Percentiles rank a stretch among this genome's conserved stretches.
Evolutionary conservation across 35 echinoderm and acorn worm genomes (phyloP).

Genomic region (Eucidaris tribuloides): DNA sequence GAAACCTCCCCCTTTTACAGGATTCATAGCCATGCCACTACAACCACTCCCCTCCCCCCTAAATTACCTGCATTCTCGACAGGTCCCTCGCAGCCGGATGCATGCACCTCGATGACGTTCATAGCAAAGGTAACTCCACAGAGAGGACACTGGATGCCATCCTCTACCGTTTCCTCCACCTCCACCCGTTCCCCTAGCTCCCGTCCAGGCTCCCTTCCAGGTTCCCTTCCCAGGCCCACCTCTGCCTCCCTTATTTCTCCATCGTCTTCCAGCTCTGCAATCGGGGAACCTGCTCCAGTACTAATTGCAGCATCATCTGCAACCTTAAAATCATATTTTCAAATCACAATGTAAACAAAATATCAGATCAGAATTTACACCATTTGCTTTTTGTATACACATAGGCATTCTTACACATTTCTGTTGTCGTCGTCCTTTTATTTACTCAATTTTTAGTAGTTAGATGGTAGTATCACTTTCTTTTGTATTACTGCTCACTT

Average conservation of each 20-base stretch:
- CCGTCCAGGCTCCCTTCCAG: background rate
- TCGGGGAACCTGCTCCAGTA: background rate
- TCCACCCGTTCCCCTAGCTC: background rate
- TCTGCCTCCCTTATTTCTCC: background rate
- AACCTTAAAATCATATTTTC: background rate
- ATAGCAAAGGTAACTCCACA: conserved; percentile 3
- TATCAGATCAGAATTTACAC: too few species aligned
- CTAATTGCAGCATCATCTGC: background rate
- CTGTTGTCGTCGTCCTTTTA: too few species aligned
- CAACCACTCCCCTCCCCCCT: too few species aligned
- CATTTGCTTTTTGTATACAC: too few species aligned
- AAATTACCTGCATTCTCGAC: conserved; percentile 23
- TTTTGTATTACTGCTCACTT: too few species aligned
- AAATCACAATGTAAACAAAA: background rate
- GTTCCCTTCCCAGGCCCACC: background rate
- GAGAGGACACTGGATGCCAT: conserved; percentile 3
- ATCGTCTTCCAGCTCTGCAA: background rate
- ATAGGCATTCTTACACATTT: too few species aligned
- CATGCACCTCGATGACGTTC: conserved; percentile 10
- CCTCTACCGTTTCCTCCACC: background rate
- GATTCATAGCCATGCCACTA: too few species aligned
- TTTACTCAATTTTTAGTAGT: too few species aligned
- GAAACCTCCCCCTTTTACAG: too few species aligned
- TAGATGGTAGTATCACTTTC: too few species aligned
- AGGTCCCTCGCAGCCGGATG: background rate